Conservation (phyloP, 2,888 invertebrate genomes). For the Thysanoteuthis rhombus region DNA sequence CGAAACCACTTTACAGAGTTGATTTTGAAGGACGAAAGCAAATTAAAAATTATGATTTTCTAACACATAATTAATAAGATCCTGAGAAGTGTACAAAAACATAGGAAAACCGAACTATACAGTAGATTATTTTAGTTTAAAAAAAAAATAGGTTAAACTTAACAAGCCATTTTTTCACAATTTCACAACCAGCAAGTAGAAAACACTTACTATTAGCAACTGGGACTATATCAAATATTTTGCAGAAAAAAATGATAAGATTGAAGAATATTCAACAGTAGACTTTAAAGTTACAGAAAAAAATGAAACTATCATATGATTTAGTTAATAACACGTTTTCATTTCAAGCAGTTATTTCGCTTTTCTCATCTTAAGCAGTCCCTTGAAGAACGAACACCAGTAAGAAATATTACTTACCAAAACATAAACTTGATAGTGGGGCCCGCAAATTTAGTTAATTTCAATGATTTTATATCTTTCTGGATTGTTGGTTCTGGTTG, state of each 20-base stretch:
- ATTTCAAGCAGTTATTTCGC: not conserved
- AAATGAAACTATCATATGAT: not conserved
- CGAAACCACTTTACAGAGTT: too few relatives aligned
- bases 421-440: constrained; percentile 65
- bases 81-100: not conserved
- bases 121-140: not conserved
- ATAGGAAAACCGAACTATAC: not conserved
- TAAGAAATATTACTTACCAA: constrained; percentile 54
- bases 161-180: not conserved
- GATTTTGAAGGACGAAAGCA: too few relatives aligned
- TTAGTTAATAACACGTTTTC: not conserved
- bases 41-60: too few relatives aligned
- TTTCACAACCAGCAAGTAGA: not conserved
- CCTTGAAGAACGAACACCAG: constrained; percentile 24
- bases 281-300: not conserved
- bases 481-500: constrained; percentile 48
- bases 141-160: not conserved
- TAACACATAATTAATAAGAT: too few relatives aligned
- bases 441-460: constrained; percentile 62
- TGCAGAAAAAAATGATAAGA: not conserved
- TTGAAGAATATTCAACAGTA: not conserved
- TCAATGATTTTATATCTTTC: constrained; percentile 62
- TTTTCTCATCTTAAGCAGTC: not conserved
- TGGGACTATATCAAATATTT: too few relatives aligned
- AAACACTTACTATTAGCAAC: too few relatives aligned